Conservation (phyloP, 1,140 invertebrate species). For the Lepidurus apus region DNA sequence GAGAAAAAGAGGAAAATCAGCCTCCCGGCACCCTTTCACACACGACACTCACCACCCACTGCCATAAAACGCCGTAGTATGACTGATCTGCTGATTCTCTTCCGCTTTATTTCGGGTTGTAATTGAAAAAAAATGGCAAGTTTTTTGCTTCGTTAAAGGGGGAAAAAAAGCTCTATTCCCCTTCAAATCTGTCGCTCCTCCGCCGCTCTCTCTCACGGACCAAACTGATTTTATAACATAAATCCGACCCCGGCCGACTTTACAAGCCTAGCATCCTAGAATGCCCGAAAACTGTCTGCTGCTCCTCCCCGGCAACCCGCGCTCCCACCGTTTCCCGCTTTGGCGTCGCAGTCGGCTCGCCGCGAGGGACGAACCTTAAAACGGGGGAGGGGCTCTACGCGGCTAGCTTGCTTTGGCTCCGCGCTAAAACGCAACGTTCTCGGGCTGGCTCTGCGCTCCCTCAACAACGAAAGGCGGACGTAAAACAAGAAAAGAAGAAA, state of each 20-base stretch:
- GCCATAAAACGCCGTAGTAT: too few species aligned
- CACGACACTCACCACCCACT: too few species aligned
- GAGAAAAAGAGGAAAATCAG: too few species aligned
- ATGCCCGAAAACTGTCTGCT: constrained; percentile 21
- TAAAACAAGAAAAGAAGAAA: background rate
- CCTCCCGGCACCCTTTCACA: too few species aligned
- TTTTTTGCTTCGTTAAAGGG: too few species aligned
- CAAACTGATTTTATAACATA: constrained; percentile 22
- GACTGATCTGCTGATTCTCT: too few species aligned
- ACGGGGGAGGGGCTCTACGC: background rate
- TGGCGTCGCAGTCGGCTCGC: background rate
- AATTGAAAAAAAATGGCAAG: too few species aligned
- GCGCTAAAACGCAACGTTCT: background rate
- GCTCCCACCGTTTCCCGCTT: background rate
- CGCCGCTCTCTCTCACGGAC: background rate
- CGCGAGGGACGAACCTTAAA: background rate
- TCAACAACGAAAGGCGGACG: too few species aligned
- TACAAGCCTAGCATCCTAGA: constrained; percentile 5
- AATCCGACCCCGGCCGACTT: constrained; percentile 4
- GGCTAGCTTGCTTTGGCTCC: background rate
- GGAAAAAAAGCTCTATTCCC: background rate
- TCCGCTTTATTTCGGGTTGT: too few species aligned
- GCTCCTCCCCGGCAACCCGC: constrained; percentile 16
- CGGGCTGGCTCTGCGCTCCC: too few species aligned
- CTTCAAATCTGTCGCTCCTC: background rate